Evolutionary conservation across 2,888 invertebrate genomes (phyloP), one percentile per base, ranked within the genome.

Genomic region (Parnassius smintheus): DNA sequence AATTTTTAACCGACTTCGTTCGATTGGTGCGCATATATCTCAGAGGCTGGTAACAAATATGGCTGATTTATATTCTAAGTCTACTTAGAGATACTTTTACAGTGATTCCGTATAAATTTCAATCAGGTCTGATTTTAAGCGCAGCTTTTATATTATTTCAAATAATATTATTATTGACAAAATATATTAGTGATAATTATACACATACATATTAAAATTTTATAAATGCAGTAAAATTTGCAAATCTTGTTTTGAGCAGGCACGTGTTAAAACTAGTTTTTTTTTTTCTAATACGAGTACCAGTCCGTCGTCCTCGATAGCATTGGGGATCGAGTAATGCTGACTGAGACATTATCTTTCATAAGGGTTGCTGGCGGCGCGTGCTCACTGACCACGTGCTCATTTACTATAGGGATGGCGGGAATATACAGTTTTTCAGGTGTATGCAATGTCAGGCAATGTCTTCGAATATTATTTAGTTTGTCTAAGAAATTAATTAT

Each of bases 331-430:
- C 71, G 60, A 68, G 69, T 69, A 72, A 75, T 74, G 73, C 72
- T 72, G 71, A 71, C 72, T 69, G 74, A 73, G 75, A 75, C 75
- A 72, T 68, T 76, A 76, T 78, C 75, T 63, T 18, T 48, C 11
- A 46, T 35, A 42, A 56, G 59, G 61, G 55, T 69, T 18, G 64
- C 59, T 52, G 50, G 70, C 65, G 78, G 78, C 85, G 81, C 83
- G 84, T 82, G 83, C 81, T 75, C 78, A 69, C 7, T 61, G 66
- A 70, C 73, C 83, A 84, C 84, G 85, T 85, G 83, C 75, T 45
- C 58, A 46, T 11, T 56, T 11, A 53, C 48, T 57, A 57, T 64
- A 56, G 64, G 60, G 63, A 52, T 56, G 63, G 50, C 50, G 22
- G 53, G 12, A 42, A 56, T 35, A 3, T 7, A 35, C 7, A 44